Percentiles rank a stretch among this genome's conserved stretches.
These are phyloP conservation scores for Drosophila planitibia DNA, from an alignment of 2,888 invertebrate species.

Conservation along the genomic window DNA sequence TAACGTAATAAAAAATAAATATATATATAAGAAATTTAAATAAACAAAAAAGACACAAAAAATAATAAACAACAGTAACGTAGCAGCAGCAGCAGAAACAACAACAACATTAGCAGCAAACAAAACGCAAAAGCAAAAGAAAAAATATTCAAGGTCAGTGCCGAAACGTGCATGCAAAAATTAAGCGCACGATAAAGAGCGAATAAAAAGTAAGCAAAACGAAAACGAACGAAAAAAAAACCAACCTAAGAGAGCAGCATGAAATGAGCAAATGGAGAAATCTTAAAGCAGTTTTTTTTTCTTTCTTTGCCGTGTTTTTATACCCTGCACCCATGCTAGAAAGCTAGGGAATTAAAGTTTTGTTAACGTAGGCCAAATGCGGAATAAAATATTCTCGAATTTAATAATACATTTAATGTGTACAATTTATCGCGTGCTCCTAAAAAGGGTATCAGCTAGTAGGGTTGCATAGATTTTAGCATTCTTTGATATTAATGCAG, in stretches of 20 bases:
- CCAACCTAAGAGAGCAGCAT: conserved; percentile 40
- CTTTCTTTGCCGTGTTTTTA: not conserved
- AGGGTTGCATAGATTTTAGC: not conserved
- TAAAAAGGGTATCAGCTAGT: not conserved
- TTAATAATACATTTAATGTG: not conserved
- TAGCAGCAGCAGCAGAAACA: conserved; percentile 30
- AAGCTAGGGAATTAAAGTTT: not conserved
- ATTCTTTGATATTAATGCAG: not conserved
- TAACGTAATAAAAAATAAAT: conserved; percentile 63
- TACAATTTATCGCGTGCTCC: not conserved
- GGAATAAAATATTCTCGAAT: not conserved
- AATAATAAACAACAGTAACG: conserved; percentile 60
- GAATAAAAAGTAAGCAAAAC: conserved; percentile 62
- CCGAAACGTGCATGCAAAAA: conserved; percentile 81
- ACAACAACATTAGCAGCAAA: conserved; percentile 47
- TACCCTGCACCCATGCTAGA: conserved; percentile 1
- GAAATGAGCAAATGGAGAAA: conserved; percentile 41
- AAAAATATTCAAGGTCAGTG: conserved; percentile 76
- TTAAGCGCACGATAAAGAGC: conserved; percentile 68
- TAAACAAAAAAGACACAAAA: conserved; percentile 48
- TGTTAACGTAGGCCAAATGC: not conserved
- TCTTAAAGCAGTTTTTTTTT: conserved; percentile 21
- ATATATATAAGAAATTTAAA: conserved; percentile 55
- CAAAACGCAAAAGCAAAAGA: conserved; percentile 70
- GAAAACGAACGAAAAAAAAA: conserved; percentile 33